Evolutionary conservation across 2,797 vertebrate species (phyloP).

Genomic region (Rachycentron canadum): DNA sequence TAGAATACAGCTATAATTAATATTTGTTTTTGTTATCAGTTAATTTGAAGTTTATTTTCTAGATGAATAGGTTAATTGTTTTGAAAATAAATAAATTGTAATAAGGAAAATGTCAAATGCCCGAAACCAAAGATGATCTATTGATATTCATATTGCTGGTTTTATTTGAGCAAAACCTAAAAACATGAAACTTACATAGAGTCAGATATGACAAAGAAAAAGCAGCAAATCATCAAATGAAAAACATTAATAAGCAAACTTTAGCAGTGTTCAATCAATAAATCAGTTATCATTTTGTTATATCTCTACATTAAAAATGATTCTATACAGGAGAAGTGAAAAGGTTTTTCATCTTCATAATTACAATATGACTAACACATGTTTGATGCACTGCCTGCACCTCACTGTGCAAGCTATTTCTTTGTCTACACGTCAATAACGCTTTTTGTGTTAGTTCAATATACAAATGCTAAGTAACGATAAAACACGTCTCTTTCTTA

Average conservation of each 20-base stretch:
- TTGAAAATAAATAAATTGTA: neutral
- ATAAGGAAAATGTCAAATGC: neutral
- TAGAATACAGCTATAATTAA: neutral
- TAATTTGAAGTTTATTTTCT: neutral
- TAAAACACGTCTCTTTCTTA: slow-evolving; percentile 37
- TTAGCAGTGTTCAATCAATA: neutral
- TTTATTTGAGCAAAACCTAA: neutral
- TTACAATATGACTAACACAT: neutral
- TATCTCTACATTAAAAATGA: neutral
- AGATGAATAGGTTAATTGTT: neutral
- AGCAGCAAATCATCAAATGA: neutral
- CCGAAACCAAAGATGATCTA: neutral
- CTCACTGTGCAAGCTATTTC: neutral
- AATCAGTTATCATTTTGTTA: neutral
- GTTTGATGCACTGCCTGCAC: neutral
- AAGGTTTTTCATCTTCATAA: neutral
- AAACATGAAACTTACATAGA: neutral
- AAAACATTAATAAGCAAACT: neutral
- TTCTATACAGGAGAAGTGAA: neutral
- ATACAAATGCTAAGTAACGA: slow-evolving; percentile 34
- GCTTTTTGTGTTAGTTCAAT: slow-evolving; percentile 45
- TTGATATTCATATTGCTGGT: neutral
- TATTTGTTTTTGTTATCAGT: neutral
- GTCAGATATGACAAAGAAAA: neutral
- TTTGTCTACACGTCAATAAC: slow-evolving; percentile 35